Evolutionary conservation across 2,797 vertebrate species (phyloP).

Genomic region (Scleropages formosus): DNA sequence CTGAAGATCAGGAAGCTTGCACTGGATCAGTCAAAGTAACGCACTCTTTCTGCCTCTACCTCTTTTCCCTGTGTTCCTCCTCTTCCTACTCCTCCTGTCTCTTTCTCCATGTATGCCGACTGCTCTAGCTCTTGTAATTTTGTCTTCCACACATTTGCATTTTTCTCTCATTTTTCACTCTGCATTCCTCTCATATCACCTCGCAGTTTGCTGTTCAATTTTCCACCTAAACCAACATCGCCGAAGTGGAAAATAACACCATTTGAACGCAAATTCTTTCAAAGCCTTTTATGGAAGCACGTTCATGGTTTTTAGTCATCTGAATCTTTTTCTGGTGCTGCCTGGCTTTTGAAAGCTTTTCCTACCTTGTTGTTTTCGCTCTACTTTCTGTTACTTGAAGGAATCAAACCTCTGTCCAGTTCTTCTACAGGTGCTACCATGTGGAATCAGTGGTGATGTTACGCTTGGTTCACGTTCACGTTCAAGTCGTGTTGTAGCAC

Average conservation of each 20-base stretch:
- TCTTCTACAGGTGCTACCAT: not conserved
- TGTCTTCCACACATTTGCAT: not conserved
- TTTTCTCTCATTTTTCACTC: not conserved
- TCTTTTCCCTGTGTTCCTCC: slow-evolving; percentile 6
- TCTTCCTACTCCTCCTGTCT: not conserved
- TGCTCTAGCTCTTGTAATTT: not conserved
- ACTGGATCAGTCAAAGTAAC: slow-evolving; percentile 56
- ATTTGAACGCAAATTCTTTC: not conserved
- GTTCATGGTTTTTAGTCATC: not conserved
- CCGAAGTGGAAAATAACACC: not conserved
- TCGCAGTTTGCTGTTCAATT: slow-evolving; percentile 18
- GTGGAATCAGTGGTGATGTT: not conserved
- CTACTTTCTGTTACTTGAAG: not conserved
- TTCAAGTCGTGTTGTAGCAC: not conserved
- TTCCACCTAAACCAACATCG: not conserved
- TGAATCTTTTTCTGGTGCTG: not conserved
- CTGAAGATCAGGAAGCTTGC: slow-evolving; percentile 54
- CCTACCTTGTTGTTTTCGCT: not conserved
- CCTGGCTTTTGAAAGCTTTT: not conserved
- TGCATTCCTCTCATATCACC: not conserved
- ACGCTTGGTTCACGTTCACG: not conserved
- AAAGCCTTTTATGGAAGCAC: not conserved
- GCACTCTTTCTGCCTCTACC: slow-evolving; percentile 26
- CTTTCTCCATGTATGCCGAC: not conserved
- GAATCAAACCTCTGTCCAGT: not conserved